Conservation (phyloP, 2,797 vertebrate species). For the Miichthys miiuy region DNA sequence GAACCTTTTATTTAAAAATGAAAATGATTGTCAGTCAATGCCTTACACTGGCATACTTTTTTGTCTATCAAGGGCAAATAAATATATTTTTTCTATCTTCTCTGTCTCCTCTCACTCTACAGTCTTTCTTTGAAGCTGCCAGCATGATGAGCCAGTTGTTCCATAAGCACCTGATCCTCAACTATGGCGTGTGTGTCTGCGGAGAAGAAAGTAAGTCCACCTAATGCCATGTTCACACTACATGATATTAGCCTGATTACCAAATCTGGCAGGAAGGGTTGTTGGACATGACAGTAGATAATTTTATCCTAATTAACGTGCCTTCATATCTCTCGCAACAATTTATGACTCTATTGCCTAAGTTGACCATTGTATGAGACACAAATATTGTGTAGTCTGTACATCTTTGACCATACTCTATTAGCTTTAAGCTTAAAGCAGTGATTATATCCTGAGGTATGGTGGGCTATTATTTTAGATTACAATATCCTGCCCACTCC, state of each 20-base stretch:
- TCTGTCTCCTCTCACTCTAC: slow-evolving; percentile 28
- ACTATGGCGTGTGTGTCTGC: slow-evolving; percentile 97
- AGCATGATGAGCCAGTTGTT: slow-evolving; percentile 99
- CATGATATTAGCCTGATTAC: no score
- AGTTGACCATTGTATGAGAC: no score
- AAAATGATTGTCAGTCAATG: background rate
- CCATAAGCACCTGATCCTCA: slow-evolving; percentile 96
- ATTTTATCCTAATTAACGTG: no score
- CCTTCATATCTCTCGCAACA: no score
- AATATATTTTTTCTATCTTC: background rate
- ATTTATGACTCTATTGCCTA: no score
- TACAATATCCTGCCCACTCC: slow-evolving; percentile 22
- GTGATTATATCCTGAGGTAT: slow-evolving; percentile 13
- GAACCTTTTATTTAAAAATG: background rate
- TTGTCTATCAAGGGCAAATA: background rate
- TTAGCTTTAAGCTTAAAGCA: slow-evolving; percentile 14
- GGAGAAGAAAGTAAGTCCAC: slow-evolving; percentile 95
- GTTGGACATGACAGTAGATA: no score
- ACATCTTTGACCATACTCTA: slow-evolving; percentile 16
- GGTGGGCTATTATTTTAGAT: slow-evolving; percentile 59
- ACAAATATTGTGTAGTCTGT: background rate
- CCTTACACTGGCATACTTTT: background rate
- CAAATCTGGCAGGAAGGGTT: no score
- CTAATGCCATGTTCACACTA: background rate
- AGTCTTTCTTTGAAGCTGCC: slow-evolving; percentile 99